phyloP scores from a whole-genome alignment of 30 jellyfish, hydroid and myxozoan species.

The Turritopsis dohrnii region DNA sequence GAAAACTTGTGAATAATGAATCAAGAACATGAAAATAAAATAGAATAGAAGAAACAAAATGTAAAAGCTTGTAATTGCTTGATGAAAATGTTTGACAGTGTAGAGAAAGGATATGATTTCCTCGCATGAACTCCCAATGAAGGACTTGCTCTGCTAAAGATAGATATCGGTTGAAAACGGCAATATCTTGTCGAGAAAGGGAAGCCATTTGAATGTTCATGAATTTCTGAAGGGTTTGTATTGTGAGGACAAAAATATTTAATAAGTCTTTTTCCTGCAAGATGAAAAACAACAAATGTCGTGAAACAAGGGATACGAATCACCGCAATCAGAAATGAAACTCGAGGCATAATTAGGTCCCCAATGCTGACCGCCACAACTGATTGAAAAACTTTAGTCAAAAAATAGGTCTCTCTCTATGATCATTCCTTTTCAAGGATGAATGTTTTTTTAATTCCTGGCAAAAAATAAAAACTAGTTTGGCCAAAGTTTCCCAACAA shows the following conservation, averaged over 20 bases:
- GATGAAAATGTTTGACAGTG: neutral
- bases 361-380: too few species aligned
- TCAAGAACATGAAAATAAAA: neutral
- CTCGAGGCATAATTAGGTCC: too few species aligned
- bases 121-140: conserved; percentile 76
- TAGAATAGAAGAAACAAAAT: neutral
- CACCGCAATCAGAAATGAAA: too few species aligned
- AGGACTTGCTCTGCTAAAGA: conserved; percentile 82
- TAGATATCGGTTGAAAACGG: conserved; percentile 56
- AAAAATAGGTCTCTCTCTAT: too few species aligned
- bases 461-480: too few species aligned
- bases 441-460: too few species aligned
- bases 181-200: conserved; percentile 50
- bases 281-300: too few species aligned
- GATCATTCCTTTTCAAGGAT: too few species aligned
- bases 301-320: too few species aligned
- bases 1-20: neutral
- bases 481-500: too few species aligned
- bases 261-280: conserved; percentile 59
- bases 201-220: conserved; percentile 33
- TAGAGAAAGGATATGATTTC: conserved; percentile 77
- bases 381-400: too few species aligned
- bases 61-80: neutral
- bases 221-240: conserved; percentile 46
- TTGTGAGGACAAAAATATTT: conserved; percentile 49